Conservation (phyloP, 1,140 invertebrate species). For the Hermetia illucens region DNA sequence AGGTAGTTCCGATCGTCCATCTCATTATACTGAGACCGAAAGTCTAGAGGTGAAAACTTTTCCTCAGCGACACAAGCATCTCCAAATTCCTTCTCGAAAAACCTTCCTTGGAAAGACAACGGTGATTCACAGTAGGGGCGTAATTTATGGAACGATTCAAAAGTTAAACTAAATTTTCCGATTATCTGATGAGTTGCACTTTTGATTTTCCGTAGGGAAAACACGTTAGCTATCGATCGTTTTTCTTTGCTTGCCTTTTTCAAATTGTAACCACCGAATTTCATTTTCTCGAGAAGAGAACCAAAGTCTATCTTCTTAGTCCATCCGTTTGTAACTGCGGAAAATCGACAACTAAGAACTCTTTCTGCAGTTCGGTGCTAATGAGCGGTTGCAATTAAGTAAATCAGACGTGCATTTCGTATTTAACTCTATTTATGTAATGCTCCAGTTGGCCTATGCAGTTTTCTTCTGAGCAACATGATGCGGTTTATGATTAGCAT, state of each 20-base stretch:
- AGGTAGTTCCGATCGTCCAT: slow-evolving; percentile 12
- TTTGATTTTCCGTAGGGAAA: slow-evolving; percentile 18
- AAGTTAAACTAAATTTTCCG: slow-evolving; percentile 16
- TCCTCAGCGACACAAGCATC: background rate
- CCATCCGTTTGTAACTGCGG: too few species aligned
- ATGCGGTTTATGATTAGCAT: too few species aligned
- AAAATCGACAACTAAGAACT: too few species aligned
- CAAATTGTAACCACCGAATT: slow-evolving; percentile 42
- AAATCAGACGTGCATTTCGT: too few species aligned
- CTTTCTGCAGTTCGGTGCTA: too few species aligned
- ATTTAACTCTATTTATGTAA: too few species aligned
- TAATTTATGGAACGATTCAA: slow-evolving; percentile 9
- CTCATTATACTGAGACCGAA: slow-evolving; percentile 12
- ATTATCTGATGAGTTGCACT: slow-evolving; percentile 19
- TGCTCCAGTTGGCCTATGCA: too few species aligned
- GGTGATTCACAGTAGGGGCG: slow-evolving; percentile 16
- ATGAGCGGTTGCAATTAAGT: too few species aligned
- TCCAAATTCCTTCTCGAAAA: slow-evolving; percentile 11
- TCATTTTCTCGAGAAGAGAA: slow-evolving; percentile 27
- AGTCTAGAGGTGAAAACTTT: slow-evolving; percentile 11
- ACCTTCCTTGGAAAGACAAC: slow-evolving; percentile 21
- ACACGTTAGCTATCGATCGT: slow-evolving; percentile 12
- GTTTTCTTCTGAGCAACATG: too few species aligned
- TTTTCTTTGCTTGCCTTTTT: slow-evolving; percentile 35
- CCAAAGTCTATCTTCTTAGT: too few species aligned